Evolutionary conservation across 2,113 vertebrate genomes (phyloP).

Genomic region (Thalassarche chlororhynchos): DNA sequence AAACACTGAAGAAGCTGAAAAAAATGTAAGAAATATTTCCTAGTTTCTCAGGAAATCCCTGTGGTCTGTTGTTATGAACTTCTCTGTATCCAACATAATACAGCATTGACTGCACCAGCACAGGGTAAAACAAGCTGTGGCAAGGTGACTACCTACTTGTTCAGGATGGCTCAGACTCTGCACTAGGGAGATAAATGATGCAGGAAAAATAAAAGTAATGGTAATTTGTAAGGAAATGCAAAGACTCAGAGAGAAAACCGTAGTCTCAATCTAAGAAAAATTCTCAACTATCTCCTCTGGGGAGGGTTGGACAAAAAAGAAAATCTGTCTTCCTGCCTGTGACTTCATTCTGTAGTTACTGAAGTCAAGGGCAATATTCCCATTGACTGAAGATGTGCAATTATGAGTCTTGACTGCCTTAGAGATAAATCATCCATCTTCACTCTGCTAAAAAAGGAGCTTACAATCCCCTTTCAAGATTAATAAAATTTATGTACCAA

Average conservation of each 20-base stretch:
- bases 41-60: slow-evolving; percentile 19
- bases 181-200: background rate
- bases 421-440: slow-evolving; percentile 6
- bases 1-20: background rate
- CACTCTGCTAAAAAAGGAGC: background rate
- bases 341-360: background rate
- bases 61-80: background rate
- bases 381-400: background rate
- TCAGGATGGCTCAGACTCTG: background rate
- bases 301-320: background rate
- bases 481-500: background rate
- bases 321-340: background rate
- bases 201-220: background rate
- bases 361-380: slow-evolving; percentile 15
- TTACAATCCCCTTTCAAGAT: background rate
- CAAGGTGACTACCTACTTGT: background rate
- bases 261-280: background rate
- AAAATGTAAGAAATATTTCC: slow-evolving; percentile 15
- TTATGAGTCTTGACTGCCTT: background rate
- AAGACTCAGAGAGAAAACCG: background rate
- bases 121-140: background rate
- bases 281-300: background rate
- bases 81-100: background rate
- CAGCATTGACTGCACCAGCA: background rate
- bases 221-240: background rate